Evolutionary conservation across 2,113 vertebrate genomes (phyloP).

Genomic region (Lamprotornis superbus): DNA sequence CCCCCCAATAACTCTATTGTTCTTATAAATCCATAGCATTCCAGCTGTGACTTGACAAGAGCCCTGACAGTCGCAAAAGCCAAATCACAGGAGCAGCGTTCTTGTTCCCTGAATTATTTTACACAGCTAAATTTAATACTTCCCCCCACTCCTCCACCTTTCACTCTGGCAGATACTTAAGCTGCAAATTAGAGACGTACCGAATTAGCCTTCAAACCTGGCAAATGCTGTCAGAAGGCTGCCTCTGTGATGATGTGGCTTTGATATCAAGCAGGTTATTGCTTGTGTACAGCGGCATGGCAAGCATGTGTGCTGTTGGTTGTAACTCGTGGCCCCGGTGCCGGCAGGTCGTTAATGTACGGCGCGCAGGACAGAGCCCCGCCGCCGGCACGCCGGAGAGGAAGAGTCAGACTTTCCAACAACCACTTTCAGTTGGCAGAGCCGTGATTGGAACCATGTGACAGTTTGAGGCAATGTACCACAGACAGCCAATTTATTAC

Average conservation of each 20-base stretch:
- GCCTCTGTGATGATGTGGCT: slow-evolving; percentile 43
- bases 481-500: slow-evolving; percentile 78
- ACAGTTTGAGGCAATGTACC: slow-evolving; percentile 73
- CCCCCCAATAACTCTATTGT: slow-evolving; percentile 43
- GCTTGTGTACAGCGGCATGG: neutral
- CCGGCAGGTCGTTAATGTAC: slow-evolving; percentile 50
- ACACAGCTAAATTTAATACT: slow-evolving; percentile 20
- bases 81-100: neutral
- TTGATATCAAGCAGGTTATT: slow-evolving; percentile 50
- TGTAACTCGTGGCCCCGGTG: slow-evolving; percentile 31
- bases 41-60: slow-evolving; percentile 25
- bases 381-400: neutral
- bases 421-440: slow-evolving; percentile 74
- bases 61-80: slow-evolving; percentile 31
- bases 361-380: neutral
- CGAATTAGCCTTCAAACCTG: slow-evolving; percentile 50
- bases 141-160: neutral
- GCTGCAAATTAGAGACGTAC: slow-evolving; percentile 52
- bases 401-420: slow-evolving; percentile 76
- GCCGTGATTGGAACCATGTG: slow-evolving; percentile 77
- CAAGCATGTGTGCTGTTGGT: neutral
- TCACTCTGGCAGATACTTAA: slow-evolving; percentile 40
- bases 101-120: slow-evolving; percentile 17
- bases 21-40: slow-evolving; percentile 14
- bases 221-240: slow-evolving; percentile 29